These are phyloP conservation scores for Lasioglossum lativentre DNA, from an alignment of 2,888 invertebrate genomes.

Conservation along the genomic window DNA sequence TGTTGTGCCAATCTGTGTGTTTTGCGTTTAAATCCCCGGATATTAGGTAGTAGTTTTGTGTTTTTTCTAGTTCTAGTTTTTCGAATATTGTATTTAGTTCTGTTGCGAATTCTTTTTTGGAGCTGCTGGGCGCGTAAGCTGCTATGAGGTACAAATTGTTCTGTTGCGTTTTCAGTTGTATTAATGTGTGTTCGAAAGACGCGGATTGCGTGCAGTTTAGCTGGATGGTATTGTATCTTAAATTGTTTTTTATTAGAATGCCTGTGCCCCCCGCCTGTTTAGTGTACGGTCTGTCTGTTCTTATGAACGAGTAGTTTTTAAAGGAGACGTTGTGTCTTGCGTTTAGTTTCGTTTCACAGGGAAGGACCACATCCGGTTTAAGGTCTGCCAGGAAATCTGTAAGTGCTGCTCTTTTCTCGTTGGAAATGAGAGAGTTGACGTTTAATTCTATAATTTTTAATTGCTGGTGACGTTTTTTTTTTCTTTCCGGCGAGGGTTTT, in stretches of 20 bases:
- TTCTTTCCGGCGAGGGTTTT: no score
- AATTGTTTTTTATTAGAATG: slow-evolving; percentile 40
- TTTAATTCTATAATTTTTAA: slow-evolving; percentile 20
- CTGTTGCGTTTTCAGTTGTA: no score
- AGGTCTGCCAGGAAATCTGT: no score
- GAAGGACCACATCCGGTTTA: background rate
- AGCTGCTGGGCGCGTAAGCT: slow-evolving; percentile 43
- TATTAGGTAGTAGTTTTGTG: slow-evolving; percentile 42
- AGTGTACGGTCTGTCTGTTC: slow-evolving; percentile 38
- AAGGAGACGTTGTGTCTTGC: background rate
- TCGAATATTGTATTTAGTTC: slow-evolving; percentile 45
- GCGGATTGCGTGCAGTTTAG: background rate
- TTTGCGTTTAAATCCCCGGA: slow-evolving; percentile 57
- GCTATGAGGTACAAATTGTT: slow-evolving; percentile 45
- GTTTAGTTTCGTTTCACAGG: slow-evolving; percentile 27
- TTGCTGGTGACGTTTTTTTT: no score
- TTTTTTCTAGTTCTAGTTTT: slow-evolving; percentile 10
- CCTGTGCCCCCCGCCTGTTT: slow-evolving; percentile 60
- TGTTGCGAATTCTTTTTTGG: slow-evolving; percentile 43
- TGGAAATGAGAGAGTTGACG: background rate
- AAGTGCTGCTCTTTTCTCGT: slow-evolving; percentile 13
- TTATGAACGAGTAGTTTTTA: background rate
- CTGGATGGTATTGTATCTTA: slow-evolving; percentile 9
- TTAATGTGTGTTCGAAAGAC: no score
- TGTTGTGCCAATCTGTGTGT: background rate